phyloP scores from a whole-genome alignment of 2,888 invertebrate species.

The Apamea anceps region DNA sequence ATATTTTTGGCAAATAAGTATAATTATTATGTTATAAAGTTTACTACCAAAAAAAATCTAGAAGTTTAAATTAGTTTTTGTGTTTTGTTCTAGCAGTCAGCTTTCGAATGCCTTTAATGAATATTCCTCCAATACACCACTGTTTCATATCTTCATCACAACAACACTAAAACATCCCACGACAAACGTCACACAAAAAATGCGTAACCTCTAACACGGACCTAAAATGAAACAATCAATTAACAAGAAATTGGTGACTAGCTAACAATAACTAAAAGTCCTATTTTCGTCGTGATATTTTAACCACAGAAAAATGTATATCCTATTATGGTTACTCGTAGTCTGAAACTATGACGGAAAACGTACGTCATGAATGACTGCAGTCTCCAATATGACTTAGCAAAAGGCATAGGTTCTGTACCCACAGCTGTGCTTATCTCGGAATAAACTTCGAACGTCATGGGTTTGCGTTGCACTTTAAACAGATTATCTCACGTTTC shows the following conservation, averaged over 20 bases:
- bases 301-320: constrained; percentile 51
- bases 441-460: constrained; percentile 49
- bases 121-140: not conserved
- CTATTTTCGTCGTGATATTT: constrained; percentile 44
- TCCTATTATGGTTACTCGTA: constrained; percentile 32
- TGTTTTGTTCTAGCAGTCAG: not conserved
- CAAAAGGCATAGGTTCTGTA: constrained; percentile 35
- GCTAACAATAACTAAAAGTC: constrained; percentile 19
- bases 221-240: not conserved
- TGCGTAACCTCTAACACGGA: not conserved
- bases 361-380: constrained; percentile 45
- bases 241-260: constrained; percentile 55
- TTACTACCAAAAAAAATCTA: not conserved
- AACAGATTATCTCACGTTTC: constrained; percentile 25
- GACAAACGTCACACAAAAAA: not conserved
- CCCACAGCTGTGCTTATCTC: constrained; percentile 26
- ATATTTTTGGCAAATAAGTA: not conserved
- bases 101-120: not conserved
- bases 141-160: not conserved
- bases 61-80: not conserved
- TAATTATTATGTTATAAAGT: not conserved
- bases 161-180: not conserved
- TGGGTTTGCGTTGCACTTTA: constrained; percentile 59
- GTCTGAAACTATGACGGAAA: constrained; percentile 41
- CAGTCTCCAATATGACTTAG: constrained; percentile 30